Conservation (phyloP, 2,797 vertebrate genomes). For the Gadopsis bispinosus region DNA sequence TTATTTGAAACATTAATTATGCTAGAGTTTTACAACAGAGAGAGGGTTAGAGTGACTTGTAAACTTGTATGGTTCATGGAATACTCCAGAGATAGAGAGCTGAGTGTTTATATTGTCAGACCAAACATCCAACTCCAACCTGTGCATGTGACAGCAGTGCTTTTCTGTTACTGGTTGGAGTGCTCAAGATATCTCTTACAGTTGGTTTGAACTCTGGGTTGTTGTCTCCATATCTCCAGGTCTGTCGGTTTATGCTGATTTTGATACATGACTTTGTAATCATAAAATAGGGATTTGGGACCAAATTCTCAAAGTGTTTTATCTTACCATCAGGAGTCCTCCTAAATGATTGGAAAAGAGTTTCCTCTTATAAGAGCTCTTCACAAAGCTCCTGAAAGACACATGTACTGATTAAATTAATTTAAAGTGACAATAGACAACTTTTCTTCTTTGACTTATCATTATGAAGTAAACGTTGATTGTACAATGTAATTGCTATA, state of each 20-base stretch:
- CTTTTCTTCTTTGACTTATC: too few relatives aligned
- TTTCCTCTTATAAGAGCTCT: background rate
- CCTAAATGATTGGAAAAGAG: background rate
- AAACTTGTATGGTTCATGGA: background rate
- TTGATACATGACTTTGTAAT: background rate
- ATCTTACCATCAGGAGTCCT: background rate
- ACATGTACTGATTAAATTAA: background rate
- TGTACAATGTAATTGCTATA: too few relatives aligned
- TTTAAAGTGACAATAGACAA: background rate
- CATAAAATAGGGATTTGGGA: background rate
- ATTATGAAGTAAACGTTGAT: too few relatives aligned
- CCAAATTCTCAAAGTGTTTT: background rate
- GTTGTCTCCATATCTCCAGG: background rate
- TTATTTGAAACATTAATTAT: background rate
- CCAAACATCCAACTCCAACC: background rate
- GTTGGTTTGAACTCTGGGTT: conserved; percentile 32
- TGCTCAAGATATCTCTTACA: background rate
- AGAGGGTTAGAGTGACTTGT: background rate
- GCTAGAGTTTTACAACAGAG: conserved; percentile 4
- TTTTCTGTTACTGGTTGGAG: conserved; percentile 37
- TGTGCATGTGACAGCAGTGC: conserved; percentile 37
- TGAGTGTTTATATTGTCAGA: conserved; percentile 2
- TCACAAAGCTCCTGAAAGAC: background rate
- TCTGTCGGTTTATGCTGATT: background rate
- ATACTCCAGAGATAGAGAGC: conserved; percentile 19